phyloP scores from a whole-genome alignment of 2,797 vertebrate species.

The Pagetopsis macropterus region DNA sequence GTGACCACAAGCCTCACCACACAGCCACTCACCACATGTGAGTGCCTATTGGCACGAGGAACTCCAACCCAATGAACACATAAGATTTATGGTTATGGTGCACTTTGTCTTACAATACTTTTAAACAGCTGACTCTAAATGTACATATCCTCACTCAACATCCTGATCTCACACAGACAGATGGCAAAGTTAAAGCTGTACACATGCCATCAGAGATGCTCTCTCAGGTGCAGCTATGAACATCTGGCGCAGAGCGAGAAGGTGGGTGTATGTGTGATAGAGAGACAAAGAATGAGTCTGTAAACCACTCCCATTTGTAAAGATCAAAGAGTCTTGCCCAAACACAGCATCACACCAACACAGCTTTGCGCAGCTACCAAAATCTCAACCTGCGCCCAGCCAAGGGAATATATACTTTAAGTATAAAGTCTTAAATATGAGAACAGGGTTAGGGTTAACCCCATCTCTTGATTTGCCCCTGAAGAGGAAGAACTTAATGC shows the following conservation, averaged over 20 bases:
- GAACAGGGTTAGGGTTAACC: conserved; percentile 7
- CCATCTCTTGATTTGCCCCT: conserved; percentile 34
- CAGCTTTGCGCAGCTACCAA: conserved; percentile 37
- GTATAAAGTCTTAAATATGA: conserved; percentile 29
- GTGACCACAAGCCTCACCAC: conserved; percentile 60
- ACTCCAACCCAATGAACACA: conserved; percentile 46
- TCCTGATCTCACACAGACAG: conserved; percentile 7
- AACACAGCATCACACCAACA: conserved; percentile 60
- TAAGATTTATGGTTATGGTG: conserved; percentile 21
- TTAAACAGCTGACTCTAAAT: conserved; percentile 13
- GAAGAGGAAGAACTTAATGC: conserved; percentile 45
- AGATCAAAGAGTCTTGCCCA: conserved; percentile 61
- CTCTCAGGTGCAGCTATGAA: conserved; percentile 37
- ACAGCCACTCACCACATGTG: conserved; percentile 51
- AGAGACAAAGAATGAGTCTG: conserved; percentile 49
- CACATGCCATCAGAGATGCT: conserved; percentile 20
- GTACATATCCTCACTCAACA: background rate
- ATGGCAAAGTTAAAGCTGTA: conserved; percentile 13
- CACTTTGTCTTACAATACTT: conserved; percentile 37
- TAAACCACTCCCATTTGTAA: conserved; percentile 55
- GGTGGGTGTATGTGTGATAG: conserved; percentile 15
- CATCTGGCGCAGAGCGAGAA: conserved; percentile 51
- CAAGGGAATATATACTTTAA: conserved; percentile 12
- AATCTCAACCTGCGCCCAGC: conserved; percentile 31
- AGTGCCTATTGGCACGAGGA: conserved; percentile 39